Base-by-base conservation (phyloP, 2,797 vertebrate genomes). In the Ciconia nigra region DNA sequence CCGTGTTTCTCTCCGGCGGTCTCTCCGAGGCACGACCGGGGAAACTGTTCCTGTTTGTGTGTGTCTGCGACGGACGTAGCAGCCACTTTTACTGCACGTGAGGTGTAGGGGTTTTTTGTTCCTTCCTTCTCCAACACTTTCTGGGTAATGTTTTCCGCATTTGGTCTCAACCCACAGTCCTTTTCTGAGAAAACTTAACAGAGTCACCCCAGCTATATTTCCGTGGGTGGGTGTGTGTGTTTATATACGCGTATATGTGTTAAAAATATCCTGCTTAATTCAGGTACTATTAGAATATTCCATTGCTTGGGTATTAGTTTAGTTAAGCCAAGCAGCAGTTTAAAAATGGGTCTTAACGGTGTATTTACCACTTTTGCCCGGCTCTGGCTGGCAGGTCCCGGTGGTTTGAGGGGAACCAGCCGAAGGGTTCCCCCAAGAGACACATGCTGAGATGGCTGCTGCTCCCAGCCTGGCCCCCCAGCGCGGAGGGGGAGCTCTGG, bases 201-300 rank as follows among this genome's bases (percentile, higher is more conserved):
- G 54, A 94, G 74, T 85, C 84, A 90, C 90, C 55, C 54, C 74
- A 58, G 93, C 82, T 87, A 5, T 55, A 58, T 95, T 96, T 95
- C 92, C 81, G 52, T 83, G 83, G n/a, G 90, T 47, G 91, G 1
- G 78, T n/a, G 81, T 0, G 47, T 67, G 69, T 96, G 79, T 97
- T 85, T 95, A 72, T 33, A 92, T 25, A 89, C 15, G 17, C 25
- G 49, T 3, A 7, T 2, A 9, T 13, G 44, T 37, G 89, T 92
- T 95, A 94, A 96, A 96, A 96, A 96, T 95, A 96, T 5, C 82
- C 61, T 70, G 42, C 79, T 78, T 88, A 78, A 81, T 96, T 83
- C 72, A 81, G 63, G 55, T 67, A 5, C 52, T 67, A 61, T 87
- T 88, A 87, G 83, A 89, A 85, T 89, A 86, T 91, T 96, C 84